These are phyloP conservation scores for Pimpla rufipes DNA, from an alignment of 2,888 invertebrate species.

Conservation along the genomic window DNA sequence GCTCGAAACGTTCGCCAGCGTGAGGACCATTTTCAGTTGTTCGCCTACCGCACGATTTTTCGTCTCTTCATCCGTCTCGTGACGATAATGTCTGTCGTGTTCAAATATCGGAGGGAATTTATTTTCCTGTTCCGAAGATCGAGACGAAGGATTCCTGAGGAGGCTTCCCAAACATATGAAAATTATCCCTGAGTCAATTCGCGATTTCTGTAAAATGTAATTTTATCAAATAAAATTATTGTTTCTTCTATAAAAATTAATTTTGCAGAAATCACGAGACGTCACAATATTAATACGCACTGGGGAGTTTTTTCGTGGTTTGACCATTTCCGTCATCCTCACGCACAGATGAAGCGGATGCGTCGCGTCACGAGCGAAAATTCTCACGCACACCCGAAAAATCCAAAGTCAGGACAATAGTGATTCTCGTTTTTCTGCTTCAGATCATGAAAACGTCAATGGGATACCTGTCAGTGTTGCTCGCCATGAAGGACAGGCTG, in stretches of 20 bases:
- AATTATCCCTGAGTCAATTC: too few relatives aligned
- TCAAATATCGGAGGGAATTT: too few relatives aligned
- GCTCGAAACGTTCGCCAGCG: conserved; percentile 74
- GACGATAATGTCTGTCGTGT: too few relatives aligned
- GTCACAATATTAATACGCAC: too few relatives aligned
- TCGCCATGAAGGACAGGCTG: conserved; percentile 63
- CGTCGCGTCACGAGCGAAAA: background rate
- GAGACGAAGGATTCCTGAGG: too few relatives aligned
- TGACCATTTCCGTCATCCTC: background rate
- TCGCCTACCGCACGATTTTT: conserved; percentile 6
- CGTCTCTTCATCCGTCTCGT: background rate
- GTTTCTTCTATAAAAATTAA: too few relatives aligned
- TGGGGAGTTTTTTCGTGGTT: background rate
- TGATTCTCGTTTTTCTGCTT: background rate
- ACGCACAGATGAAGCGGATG: background rate
- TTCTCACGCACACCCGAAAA: too few relatives aligned
- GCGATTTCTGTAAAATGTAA: too few relatives aligned
- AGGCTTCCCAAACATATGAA: too few relatives aligned
- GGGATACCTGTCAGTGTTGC: conserved; percentile 70
- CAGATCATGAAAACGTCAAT: conserved; percentile 67
- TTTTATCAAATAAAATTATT: too few relatives aligned
- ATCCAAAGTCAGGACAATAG: background rate
- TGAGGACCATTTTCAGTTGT: conserved; percentile 51
- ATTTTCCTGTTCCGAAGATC: too few relatives aligned
- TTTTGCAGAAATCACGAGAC: too few relatives aligned